phyloP scores from a whole-genome alignment of 2,113 vertebrate genomes.

The Ptilorrhoa leucosticta region DNA sequence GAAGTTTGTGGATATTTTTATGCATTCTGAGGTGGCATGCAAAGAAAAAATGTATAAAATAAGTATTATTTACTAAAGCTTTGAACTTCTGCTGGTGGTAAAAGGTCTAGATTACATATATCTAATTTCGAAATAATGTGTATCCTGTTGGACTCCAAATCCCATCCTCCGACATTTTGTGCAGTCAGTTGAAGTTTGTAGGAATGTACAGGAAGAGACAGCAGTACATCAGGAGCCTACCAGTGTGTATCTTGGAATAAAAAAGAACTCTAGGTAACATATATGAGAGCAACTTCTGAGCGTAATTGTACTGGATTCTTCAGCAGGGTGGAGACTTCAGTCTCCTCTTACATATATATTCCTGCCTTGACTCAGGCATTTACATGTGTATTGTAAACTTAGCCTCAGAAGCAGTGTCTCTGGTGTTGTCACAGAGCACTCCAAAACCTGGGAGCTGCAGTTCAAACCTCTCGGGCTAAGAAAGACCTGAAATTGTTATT shows the following conservation, averaged over 20 bases:
- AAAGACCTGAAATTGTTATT: background rate
- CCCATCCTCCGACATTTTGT: background rate
- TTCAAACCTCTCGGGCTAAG: background rate
- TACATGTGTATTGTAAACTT: background rate
- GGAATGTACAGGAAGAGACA: background rate
- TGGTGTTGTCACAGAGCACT: fast-evolving
- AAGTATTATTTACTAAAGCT: background rate
- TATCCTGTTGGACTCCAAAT: background rate
- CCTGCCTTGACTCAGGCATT: background rate
- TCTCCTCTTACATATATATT: background rate
- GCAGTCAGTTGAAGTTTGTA: background rate
- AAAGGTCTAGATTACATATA: background rate
- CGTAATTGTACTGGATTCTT: background rate
- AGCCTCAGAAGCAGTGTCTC: background rate
- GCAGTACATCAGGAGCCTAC: background rate
- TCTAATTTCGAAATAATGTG: background rate
- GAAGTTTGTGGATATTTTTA: background rate
- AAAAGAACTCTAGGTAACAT: background rate
- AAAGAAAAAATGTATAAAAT: background rate
- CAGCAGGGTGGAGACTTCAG: background rate
- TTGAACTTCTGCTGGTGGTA: background rate
- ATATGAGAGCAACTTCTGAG: background rate
- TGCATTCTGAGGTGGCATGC: background rate
- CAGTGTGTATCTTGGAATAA: background rate
- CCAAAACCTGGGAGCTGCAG: background rate